phyloP scores from a whole-genome alignment of 1,140 invertebrate genomes.

The Atta texana region DNA sequence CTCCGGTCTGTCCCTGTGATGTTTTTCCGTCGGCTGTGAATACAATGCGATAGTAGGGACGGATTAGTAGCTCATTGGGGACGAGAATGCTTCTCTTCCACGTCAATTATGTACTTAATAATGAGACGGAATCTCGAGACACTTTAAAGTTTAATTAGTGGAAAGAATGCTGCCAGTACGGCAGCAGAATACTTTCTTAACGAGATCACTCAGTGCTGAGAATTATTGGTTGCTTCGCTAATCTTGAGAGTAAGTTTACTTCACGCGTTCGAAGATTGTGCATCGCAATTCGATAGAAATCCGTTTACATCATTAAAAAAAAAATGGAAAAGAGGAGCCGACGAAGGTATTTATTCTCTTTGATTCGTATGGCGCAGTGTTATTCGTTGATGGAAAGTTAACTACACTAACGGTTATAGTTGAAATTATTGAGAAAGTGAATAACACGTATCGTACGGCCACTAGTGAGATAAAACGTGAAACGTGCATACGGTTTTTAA shows the following conservation, averaged over 20 bases:
- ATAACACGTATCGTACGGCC: conserved; percentile 12
- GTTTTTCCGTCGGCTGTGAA: conserved; percentile 83
- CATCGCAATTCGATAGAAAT: conserved; percentile 41
- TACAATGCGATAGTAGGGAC: conserved; percentile 47
- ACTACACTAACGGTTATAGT: conserved; percentile 38
- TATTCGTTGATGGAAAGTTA: conserved; percentile 25
- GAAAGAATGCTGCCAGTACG: conserved; percentile 68
- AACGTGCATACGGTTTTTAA: conserved; percentile 25
- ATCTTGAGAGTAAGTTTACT: conserved; percentile 50
- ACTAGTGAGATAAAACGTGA: conserved; percentile 26
- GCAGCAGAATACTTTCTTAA: conserved; percentile 81
- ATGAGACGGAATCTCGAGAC: conserved; percentile 69
- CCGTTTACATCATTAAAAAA: conserved; percentile 47
- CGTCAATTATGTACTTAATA: conserved; percentile 79
- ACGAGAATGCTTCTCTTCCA: conserved; percentile 69
- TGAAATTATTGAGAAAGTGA: conserved; percentile 36
- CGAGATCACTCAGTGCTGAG: conserved; percentile 75
- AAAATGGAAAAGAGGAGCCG: neutral
- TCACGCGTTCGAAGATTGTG: conserved; percentile 18
- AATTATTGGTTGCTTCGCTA: conserved; percentile 69
- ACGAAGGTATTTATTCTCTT: neutral
- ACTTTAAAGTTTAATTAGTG: conserved; percentile 79
- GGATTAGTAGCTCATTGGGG: conserved; percentile 65
- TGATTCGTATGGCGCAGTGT: neutral
- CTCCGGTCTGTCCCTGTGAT: conserved; percentile 84